These are phyloP conservation scores for Hylomyscus alleni DNA, from an alignment of 2,797 vertebrate genomes.

Conservation along the genomic window DNA sequence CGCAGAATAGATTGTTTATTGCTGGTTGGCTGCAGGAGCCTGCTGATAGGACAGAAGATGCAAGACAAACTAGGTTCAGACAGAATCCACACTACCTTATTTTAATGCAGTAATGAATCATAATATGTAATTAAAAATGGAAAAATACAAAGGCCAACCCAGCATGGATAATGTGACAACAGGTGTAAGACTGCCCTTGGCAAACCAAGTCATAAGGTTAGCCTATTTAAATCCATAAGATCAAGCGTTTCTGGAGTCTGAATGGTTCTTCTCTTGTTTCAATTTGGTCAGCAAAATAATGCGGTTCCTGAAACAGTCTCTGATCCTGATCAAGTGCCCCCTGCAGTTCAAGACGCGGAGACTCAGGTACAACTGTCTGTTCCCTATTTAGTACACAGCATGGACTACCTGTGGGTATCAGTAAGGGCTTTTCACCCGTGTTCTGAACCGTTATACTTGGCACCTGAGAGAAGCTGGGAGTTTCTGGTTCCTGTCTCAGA, in stretches of 20 bases:
- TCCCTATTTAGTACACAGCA: neutral
- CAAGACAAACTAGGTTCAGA: neutral
- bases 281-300: neutral
- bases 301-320: neutral
- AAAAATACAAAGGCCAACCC: neutral
- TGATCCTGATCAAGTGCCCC: neutral
- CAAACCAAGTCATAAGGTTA: neutral
- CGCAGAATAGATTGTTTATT: neutral
- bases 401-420: too few species aligned
- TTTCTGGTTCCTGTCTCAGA: neutral
- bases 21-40: neutral
- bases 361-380: neutral
- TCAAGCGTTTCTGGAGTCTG: neutral
- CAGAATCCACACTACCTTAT: neutral
- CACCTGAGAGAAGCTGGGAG: neutral
- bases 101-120: neutral
- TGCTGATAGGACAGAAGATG: neutral
- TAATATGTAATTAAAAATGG: neutral
- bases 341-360: neutral
- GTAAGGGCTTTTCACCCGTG: neutral
- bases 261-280: neutral
- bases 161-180: neutral
- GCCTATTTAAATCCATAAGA: neutral
- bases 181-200: neutral
- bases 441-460: accelerated